Conservation (phyloP, 2,797 vertebrate genomes). For the Enteromius trimaculatus region DNA sequence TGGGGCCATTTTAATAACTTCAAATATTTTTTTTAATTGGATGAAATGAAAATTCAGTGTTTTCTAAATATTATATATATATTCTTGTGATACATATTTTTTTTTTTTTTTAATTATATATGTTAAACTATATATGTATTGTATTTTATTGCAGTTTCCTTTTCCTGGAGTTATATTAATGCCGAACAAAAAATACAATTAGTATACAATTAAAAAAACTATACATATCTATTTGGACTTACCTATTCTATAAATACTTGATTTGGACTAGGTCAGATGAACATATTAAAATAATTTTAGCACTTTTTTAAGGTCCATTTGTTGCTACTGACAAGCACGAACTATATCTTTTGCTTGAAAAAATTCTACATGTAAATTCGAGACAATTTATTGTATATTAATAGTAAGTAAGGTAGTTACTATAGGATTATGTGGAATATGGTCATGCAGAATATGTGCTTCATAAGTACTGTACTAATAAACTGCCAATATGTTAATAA, state of each 20-base stretch:
- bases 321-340: background rate
- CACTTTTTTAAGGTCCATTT: background rate
- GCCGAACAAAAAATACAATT: background rate
- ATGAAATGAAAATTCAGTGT: background rate
- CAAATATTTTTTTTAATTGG: background rate
- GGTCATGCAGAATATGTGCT: background rate
- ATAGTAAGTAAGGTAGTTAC: background rate
- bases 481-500: background rate
- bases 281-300: background rate
- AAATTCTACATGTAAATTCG: too few relatives aligned
- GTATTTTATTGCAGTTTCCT: background rate
- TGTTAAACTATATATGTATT: background rate
- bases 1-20: slow-evolving; percentile 18
- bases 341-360: background rate
- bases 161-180: background rate
- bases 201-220: background rate
- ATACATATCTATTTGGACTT: background rate
- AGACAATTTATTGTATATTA: background rate
- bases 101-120: too few relatives aligned
- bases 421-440: background rate
- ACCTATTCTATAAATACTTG: background rate
- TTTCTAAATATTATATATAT: background rate
- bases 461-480: background rate
- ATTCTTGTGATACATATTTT: background rate
- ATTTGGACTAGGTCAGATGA: background rate